Conservation (phyloP, 2,888 invertebrate genomes). For the Eugnorisma glareosa region DNA sequence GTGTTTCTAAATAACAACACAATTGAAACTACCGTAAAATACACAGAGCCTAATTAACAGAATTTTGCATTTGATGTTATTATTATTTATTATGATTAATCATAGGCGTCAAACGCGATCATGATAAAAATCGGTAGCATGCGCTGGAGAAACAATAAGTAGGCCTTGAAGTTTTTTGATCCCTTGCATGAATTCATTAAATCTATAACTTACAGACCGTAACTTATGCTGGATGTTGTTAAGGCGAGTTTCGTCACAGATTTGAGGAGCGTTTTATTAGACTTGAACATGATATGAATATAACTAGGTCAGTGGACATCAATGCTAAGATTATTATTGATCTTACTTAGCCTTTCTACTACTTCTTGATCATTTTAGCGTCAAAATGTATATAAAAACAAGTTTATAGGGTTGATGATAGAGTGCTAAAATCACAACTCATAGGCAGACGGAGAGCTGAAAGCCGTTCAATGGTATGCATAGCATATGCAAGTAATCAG, state of each 20-base stretch:
- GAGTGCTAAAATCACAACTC: not conserved
- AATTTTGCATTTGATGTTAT: slow-evolving; percentile 33
- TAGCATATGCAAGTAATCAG: not conserved
- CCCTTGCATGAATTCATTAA: slow-evolving; percentile 43
- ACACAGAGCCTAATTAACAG: slow-evolving; percentile 23
- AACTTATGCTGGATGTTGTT: slow-evolving; percentile 34
- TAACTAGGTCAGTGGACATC: slow-evolving; percentile 42
- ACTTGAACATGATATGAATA: slow-evolving; percentile 33
- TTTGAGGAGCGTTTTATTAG: slow-evolving; percentile 33
- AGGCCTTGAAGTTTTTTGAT: slow-evolving; percentile 48
- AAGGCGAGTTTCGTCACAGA: slow-evolving; percentile 34
- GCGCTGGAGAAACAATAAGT: slow-evolving; percentile 31
- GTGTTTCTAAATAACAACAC: slow-evolving; percentile 7
- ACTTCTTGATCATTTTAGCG: slow-evolving; percentile 12
- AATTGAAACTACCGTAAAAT: slow-evolving; percentile 24
- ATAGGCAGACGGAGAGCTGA: not conserved
- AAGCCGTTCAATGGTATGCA: not conserved
- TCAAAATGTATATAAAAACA: not conserved
- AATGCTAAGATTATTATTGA: slow-evolving; percentile 24
- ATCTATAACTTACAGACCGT: slow-evolving; percentile 49
- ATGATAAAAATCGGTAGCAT: slow-evolving; percentile 26
- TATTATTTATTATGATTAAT: slow-evolving; percentile 11
- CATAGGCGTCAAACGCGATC: slow-evolving; percentile 22
- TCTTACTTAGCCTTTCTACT: slow-evolving; percentile 9
- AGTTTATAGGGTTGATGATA: not conserved